Evolutionary conservation across 2,797 vertebrate species (phyloP).

Genomic region (Manis pentadactyla): DNA sequence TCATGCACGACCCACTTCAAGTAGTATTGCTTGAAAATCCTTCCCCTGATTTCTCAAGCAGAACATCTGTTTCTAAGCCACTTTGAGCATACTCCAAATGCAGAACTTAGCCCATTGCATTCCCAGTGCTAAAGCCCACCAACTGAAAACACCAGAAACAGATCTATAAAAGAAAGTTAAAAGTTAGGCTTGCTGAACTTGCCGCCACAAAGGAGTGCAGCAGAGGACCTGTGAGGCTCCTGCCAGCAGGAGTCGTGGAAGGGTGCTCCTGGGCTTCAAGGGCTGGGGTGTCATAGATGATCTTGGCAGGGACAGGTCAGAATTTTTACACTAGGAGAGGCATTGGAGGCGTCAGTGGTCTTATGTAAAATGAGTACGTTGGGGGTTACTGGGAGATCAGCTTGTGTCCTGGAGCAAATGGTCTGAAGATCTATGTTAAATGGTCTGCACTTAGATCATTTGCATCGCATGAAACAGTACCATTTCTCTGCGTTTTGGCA

Average conservation of each 20-base stretch:
- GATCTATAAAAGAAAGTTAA: not conserved
- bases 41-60: not conserved
- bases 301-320: not conserved
- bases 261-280: not conserved
- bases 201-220: not conserved
- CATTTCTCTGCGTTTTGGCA: not conserved
- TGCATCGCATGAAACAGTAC: not conserved
- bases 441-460: not conserved
- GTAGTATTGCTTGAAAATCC: not conserved
- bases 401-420: not conserved
- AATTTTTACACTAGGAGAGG: not conserved
- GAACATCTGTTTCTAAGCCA: not conserved
- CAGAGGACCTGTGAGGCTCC: not conserved
- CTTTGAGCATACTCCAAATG: not conserved
- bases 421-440: not conserved
- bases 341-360: not conserved
- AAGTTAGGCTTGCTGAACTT: conserved; percentile 9
- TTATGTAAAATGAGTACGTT: not conserved
- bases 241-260: not conserved
- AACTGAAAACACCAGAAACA: not conserved
- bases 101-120: not conserved
- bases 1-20: not conserved
- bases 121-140: not conserved
- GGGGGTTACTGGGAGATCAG: not conserved
- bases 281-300: not conserved